Percentiles rank a stretch among this genome's conserved stretches.
phyloP scores from a whole-genome alignment of 2,113 vertebrate genomes.

The Pagrus major region DNA sequence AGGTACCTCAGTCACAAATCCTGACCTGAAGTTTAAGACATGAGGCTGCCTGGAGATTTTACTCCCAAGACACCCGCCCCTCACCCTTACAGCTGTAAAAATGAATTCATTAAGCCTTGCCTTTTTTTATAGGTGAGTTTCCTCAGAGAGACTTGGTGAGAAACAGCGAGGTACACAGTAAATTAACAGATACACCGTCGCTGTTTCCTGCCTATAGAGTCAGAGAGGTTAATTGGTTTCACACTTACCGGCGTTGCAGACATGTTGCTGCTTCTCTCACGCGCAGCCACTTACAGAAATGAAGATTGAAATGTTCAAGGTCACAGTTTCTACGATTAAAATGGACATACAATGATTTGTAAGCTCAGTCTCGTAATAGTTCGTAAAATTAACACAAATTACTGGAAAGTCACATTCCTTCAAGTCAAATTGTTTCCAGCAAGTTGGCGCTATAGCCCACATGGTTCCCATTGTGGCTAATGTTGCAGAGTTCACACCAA shows the following conservation, averaged over 20 bases:
- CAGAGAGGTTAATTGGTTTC: constrained; percentile 3
- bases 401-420: background rate
- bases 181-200: background rate
- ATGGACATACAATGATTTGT: background rate
- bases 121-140: constrained; percentile 8
- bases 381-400: background rate
- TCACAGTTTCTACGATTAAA: background rate
- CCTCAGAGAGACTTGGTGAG: background rate
- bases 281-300: background rate
- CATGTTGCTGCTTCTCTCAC: background rate
- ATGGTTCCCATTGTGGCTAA: too few relatives aligned
- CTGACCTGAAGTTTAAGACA: constrained; percentile 41
- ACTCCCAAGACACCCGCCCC: constrained; percentile 9
- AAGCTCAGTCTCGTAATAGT: background rate
- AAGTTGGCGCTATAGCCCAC: background rate
- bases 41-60: constrained; percentile 12
- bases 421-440: background rate
- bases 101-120: constrained; percentile 22
- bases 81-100: constrained; percentile 13
- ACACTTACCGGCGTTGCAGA: background rate
- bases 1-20: constrained; percentile 33
- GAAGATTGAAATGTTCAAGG: background rate
- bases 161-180: background rate
- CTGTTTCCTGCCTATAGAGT: background rate
- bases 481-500: too few relatives aligned